These are phyloP conservation scores for Chionomys nivalis DNA, from an alignment of 2,113 vertebrate species.

Conservation along the genomic window DNA sequence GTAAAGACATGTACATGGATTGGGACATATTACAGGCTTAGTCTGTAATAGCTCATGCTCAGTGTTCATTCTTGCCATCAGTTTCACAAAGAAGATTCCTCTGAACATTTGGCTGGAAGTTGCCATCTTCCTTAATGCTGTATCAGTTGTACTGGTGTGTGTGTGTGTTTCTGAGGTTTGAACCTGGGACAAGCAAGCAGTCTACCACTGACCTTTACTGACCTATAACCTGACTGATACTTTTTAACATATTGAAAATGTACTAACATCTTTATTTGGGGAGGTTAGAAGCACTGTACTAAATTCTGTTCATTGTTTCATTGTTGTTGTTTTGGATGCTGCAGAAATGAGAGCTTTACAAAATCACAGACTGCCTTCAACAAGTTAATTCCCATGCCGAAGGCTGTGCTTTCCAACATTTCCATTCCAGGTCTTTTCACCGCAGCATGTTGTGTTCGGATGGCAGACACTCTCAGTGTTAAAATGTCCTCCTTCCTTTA, in stretches of 20 bases:
- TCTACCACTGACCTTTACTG: neutral
- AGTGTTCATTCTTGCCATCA: neutral
- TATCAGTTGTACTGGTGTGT: neutral
- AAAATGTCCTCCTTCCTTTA: neutral
- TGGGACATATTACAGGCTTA: neutral
- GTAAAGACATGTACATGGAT: neutral
- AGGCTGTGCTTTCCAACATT: neutral
- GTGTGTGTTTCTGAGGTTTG: neutral
- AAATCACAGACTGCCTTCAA: neutral
- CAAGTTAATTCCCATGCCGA: neutral
- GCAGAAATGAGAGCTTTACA: conserved; percentile 15
- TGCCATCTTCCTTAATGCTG: neutral
- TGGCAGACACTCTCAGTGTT: neutral
- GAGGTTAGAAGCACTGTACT: conserved; percentile 1
- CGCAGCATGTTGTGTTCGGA: neutral
- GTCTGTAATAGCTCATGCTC: neutral
- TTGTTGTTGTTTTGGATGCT: neutral
- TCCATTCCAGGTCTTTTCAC: neutral
- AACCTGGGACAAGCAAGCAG: neutral
- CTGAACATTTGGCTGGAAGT: neutral
- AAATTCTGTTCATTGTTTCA: neutral
- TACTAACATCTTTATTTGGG: conserved; percentile 1
- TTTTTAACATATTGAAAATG: conserved; percentile 31
- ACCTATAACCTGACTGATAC: neutral
- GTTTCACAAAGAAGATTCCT: neutral